phyloP scores from a whole-genome alignment of 2,888 invertebrate genomes.

The Tigriopus californicus region DNA sequence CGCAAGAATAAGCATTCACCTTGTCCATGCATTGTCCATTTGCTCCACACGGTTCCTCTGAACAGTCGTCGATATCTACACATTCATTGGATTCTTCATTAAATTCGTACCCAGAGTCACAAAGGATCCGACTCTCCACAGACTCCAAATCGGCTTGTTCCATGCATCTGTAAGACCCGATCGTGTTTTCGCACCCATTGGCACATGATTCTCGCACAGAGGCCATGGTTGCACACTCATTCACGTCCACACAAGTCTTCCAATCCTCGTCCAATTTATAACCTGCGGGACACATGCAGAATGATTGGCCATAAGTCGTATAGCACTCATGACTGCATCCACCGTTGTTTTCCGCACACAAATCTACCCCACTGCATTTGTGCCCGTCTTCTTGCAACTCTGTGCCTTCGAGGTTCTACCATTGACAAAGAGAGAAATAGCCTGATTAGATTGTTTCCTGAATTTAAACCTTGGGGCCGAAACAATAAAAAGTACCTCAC shows the following conservation, averaged over 20 bases:
- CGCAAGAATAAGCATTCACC: slow-evolving; percentile 37
- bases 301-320: slow-evolving; percentile 32
- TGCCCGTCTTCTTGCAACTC: slow-evolving; percentile 36
- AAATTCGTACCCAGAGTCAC: slow-evolving; percentile 28
- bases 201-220: too few relatives aligned
- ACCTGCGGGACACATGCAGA: slow-evolving; percentile 36
- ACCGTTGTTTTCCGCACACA: slow-evolving; percentile 29
- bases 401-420: slow-evolving; percentile 25
- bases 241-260: slow-evolving; percentile 22
- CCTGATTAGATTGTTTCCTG: background rate
- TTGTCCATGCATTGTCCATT: slow-evolving; percentile 36
- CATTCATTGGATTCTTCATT: slow-evolving; percentile 26
- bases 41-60: slow-evolving; percentile 34
- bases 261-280: slow-evolving; percentile 28
- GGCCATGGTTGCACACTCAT: background rate
- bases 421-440: background rate
- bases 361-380: slow-evolving; percentile 36
- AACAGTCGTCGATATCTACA: slow-evolving; percentile 27
- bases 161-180: background rate
- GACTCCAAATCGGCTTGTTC: too few relatives aligned
- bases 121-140: too few relatives aligned
- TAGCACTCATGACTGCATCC: slow-evolving; percentile 33
- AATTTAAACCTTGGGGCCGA: background rate
- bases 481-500: slow-evolving; percentile 36
- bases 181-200: background rate